Evolutionary conservation across 2,888 invertebrate species (phyloP), one percentile per base, ranked within the genome.

Genomic region (Heterodera filipjevi): DNA sequence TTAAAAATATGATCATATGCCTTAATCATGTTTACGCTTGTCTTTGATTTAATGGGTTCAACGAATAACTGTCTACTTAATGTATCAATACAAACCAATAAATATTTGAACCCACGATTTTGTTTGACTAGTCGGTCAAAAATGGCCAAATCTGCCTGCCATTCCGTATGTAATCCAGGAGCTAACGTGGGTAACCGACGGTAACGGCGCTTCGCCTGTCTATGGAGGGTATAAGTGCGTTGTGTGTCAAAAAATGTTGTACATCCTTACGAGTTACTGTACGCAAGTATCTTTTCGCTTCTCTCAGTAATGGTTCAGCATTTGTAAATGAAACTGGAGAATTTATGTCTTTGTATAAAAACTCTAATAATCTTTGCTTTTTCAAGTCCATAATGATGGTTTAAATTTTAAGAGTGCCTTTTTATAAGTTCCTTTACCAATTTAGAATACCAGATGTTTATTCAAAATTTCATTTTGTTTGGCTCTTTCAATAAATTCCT

Each of bases 61-160:
- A 77, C 68, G 32, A 66, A 78, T 19, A 79, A 16, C 33, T 64
- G 30, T 27, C 78, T 22, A 44, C 78, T 78, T 16, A 78, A 33
- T 0, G 76, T 39, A 27, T 78, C 78, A 10, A 78, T 64, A 14
- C 68, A 66, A 8, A 78, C 78, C 0, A 78, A 64, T 19, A 78
- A 32, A 39, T 78, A 78, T 33, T 64, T 64, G 77, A 46, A 66
- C 22, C 44, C 78, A 30, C n/a, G 44, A 30, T 78, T 78, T 22
- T 32, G 30, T 2, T 35, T 19, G 3, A 12, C 44, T 30, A 78
- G 30, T 19, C 53, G 39, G 46, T 77, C 76, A n/a, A 78, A 33
- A 59, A 66, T 33, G 14, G 70, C 53, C 30, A 78, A 66, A 79
- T 78, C 78, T 1, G 78, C 78, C 33, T 78, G 78, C 59, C 66